Base-by-base conservation (phyloP, 2,888 invertebrate species). In the Leuctra nigra region DNA sequence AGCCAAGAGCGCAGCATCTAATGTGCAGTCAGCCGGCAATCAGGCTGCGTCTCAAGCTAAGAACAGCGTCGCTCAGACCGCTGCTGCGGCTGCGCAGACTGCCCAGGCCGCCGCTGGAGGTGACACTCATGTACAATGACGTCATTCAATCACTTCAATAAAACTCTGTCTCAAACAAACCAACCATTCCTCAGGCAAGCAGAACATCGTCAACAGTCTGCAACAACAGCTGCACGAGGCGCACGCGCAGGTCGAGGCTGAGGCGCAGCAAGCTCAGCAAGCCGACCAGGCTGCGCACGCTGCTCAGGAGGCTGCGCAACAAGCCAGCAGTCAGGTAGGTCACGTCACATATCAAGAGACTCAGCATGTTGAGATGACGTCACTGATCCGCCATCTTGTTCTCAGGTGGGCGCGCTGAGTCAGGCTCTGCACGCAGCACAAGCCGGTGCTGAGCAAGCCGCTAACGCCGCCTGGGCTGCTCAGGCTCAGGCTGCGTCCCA, bases 191-290 rank as follows among this genome's bases (percentile, higher is more conserved):
- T n/a, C n/a, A n/a, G n/a, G 39, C 39, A 39, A 39, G n/a, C 39
- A 39, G 39, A 39, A 39, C 39, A 39, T 39, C 39, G 39, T 39
- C 18, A 39, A 39, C 39, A 39, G 9, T 20, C 39, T 39, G 39
- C 39, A 39, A 18, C 39, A 39, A 20, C 39, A 39, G 39, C 39
- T 39, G 39, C 39, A 39, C 39, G 39, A 39, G 39, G 39, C 39
- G 2, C 39, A 39, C 39, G 39, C 39, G 39, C 39, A 39, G 39
- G 39, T 39, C 39, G 4, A 39, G 20, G 39, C 39, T 20, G 39
- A 39, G 39, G 39, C 39, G 16, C 39, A 39, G 39, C 39, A 39
- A 11, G 18, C 20, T 16, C 39, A 39, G 39, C 39, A 39, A 39
- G 39, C 39, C 39, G 39, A 39, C 18, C 39, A 39, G 20, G 39